These are phyloP conservation scores for Microcebus griseorufus DNA, from an alignment of 2,113 vertebrate genomes.

Conservation along the genomic window DNA sequence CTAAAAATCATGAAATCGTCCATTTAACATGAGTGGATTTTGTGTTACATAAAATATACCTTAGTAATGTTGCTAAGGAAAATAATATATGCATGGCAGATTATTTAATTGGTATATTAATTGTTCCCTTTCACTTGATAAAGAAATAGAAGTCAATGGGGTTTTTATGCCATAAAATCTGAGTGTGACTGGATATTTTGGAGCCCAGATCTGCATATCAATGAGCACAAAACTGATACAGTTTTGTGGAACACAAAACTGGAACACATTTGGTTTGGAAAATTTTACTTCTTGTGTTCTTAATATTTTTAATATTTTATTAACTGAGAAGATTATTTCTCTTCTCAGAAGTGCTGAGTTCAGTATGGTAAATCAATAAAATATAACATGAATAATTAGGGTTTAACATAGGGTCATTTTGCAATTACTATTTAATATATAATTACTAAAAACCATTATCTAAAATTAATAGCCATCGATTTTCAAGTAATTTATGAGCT, in stretches of 20 bases:
- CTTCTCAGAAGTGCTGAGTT: not conserved
- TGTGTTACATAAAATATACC: not conserved
- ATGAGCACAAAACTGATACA: not conserved
- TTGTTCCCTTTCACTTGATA: not conserved
- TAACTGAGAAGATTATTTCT: not conserved
- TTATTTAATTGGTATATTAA: not conserved
- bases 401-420: not conserved
- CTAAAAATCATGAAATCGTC: not conserved
- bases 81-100: not conserved
- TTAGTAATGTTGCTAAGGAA: not conserved
- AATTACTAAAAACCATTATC: not conserved
- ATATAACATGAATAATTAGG: not conserved
- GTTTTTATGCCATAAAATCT: rapidly evolving
- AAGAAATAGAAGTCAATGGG: not conserved
- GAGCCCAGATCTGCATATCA: rapidly evolving
- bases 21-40: not conserved
- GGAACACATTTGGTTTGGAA: not conserved
- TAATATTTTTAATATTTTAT: not conserved
- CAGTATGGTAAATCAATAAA: not conserved
- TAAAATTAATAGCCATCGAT: not conserved
- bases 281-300: not conserved
- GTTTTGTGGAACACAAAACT: too few species aligned
- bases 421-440: not conserved
- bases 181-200: not conserved
- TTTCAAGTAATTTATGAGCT: not conserved